Base-by-base conservation (phyloP, 2,797 vertebrate species). In the Oryzias sinensis region DNA sequence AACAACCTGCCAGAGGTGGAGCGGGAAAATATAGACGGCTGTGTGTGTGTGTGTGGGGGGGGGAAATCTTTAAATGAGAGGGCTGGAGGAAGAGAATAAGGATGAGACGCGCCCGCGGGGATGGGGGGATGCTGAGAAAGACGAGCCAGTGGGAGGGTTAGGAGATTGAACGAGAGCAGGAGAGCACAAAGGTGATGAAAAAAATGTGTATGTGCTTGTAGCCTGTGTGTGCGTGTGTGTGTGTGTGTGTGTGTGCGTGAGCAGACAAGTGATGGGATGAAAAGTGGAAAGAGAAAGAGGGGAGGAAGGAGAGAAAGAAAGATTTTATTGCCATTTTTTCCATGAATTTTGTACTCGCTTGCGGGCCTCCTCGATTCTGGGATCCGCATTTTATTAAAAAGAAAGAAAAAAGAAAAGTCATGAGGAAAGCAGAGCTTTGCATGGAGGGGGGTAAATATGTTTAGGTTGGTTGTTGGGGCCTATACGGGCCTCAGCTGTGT, bases 1-100 rank as follows among this genome's bases (percentile, higher is more conserved):
- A 90, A 88, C 90, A 90, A 90, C 89, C 91, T 90, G 89, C 88
- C 90, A 90, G 89, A 89, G 88, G 91, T 91, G 86, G 83, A 89
- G 87, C 85, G 88, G 83, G 82, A 86, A 90, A 88, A 85, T 87
- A 88, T 84, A 88, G 81, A 86, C 85, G 84, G 47, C 68, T 79
- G 81, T 80, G 75, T 68, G 60, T 46, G 65, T 55, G 53, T 68
- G 44, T 61, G 43, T 59, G 57, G 18, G 18, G 18, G 18, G 18
- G 18, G 18, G 18, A 18, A 18, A 18, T 18, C n/a, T n/a, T n/a
- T n/a, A n/a, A n/a, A n/a, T n/a, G n/a, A n/a, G n/a, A n/a, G n/a
- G n/a, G n/a, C n/a, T n/a, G n/a, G n/a, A n/a, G n/a, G n/a, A n/a
- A n/a, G n/a, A n/a, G n/a, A n/a, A n/a, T n/a, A n/a, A 88, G 84